Evolutionary conservation across 2,797 vertebrate species (phyloP).

Genomic region (Malacoctenus gilli): DNA sequence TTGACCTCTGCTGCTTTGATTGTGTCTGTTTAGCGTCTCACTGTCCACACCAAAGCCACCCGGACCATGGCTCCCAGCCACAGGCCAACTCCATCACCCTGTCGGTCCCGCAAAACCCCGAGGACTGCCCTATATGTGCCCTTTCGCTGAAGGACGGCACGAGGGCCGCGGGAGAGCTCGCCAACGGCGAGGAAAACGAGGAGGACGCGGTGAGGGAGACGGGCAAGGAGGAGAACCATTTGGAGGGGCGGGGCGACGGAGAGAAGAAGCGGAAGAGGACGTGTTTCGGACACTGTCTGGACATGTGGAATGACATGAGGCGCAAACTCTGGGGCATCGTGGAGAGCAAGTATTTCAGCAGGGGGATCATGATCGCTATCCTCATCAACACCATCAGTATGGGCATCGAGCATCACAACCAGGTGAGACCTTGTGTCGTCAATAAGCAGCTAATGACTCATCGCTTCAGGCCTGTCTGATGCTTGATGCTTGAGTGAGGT

Average conservation of each 20-base stretch:
- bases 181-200: constrained; percentile 70
- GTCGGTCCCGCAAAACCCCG: constrained; percentile 81
- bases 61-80: constrained; percentile 74
- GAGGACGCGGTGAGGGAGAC: constrained; percentile 72
- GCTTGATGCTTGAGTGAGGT: no score
- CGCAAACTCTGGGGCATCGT: constrained; percentile 92
- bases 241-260: constrained; percentile 65
- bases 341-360: constrained; percentile 98
- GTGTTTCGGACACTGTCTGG: constrained; percentile 73
- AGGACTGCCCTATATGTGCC: constrained; percentile 85
- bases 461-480: no score
- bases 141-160: constrained; percentile 68
- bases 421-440: constrained; percentile 78
- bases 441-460: not conserved
- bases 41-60: constrained; percentile 85
- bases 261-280: constrained; percentile 75
- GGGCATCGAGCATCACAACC: constrained; percentile 96
- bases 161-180: constrained; percentile 47
- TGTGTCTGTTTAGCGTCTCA: constrained; percentile 72
- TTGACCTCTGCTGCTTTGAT: not conserved
- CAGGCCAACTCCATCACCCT: constrained; percentile 85
- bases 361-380: constrained; percentile 96
- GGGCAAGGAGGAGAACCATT: constrained; percentile 73
- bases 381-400: constrained; percentile 98
- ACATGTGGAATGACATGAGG: constrained; percentile 85